These are phyloP conservation scores for Rhineura floridana DNA, from an alignment of 2,113 vertebrate genomes.

Conservation along the genomic window DNA sequence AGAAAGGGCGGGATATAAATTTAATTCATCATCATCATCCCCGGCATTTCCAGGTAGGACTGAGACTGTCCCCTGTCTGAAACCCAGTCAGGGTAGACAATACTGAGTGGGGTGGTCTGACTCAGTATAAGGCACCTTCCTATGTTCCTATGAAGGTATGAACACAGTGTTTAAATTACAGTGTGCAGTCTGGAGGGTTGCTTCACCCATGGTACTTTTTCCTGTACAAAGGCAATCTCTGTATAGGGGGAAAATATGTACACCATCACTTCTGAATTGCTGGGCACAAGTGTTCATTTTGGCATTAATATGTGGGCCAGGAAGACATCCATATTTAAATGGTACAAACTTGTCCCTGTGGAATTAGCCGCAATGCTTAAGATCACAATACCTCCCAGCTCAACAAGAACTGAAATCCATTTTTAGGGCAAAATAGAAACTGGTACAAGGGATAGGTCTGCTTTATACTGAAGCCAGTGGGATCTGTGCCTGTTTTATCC, in stretches of 20 bases:
- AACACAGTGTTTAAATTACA: neutral
- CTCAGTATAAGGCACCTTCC: no score
- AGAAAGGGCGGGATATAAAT: no score
- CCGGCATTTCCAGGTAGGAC: no score
- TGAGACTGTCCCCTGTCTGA: no score
- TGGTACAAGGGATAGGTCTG: neutral
- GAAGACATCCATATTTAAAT: neutral
- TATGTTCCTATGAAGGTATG: no score
- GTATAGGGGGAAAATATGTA: no score
- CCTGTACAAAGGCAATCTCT: neutral
- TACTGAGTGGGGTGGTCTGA: no score
- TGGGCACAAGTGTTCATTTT: neutral
- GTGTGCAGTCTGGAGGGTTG: neutral
- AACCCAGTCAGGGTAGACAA: no score
- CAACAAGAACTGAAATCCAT: neutral
- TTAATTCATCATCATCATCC: no score
- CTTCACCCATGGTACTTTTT: neutral
- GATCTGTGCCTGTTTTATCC: slow-evolving; percentile 3
- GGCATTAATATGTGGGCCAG: neutral
- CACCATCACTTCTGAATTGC: neutral
- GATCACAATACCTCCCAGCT: neutral
- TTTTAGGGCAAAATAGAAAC: neutral
- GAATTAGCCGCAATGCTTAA: neutral
- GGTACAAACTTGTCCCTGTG: neutral
- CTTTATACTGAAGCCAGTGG: neutral